These are phyloP conservation scores for Anisognathus igniventris DNA, from an alignment of 2,797 vertebrate genomes.

Conservation along the genomic window DNA sequence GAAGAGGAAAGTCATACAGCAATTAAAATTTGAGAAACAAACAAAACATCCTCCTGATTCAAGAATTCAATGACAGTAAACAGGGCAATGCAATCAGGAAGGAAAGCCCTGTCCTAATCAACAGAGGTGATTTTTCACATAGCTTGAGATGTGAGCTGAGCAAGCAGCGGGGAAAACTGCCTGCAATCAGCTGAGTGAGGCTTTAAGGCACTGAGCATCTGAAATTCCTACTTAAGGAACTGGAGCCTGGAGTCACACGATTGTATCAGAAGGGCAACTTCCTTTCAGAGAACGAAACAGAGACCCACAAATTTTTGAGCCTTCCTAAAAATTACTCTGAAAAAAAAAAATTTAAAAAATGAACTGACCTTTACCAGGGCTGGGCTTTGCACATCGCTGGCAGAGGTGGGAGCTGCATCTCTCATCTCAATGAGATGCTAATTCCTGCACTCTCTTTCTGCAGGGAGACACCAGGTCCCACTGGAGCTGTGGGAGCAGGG, in stretches of 20 bases:
- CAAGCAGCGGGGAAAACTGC: background rate
- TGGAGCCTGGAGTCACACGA: fast-evolving
- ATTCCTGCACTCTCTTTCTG: background rate
- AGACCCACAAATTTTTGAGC: background rate
- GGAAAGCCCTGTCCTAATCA: constrained; percentile 51
- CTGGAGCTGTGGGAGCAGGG: background rate
- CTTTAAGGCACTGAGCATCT: background rate
- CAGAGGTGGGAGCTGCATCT: background rate
- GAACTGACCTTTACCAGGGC: background rate
- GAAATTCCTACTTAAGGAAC: background rate
- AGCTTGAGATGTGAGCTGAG: constrained; percentile 4
- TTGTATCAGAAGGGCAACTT: background rate
- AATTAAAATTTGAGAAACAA: constrained; percentile 65
- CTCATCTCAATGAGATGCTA: constrained; percentile 8
- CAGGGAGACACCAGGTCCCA: background rate
- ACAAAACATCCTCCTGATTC: constrained; percentile 49
- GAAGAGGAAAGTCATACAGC: constrained; percentile 58
- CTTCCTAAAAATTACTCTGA: background rate
- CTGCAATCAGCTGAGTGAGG: constrained; percentile 4
- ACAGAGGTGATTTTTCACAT: constrained; percentile 51
- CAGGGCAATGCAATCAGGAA: constrained; percentile 53
- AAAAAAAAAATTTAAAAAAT: background rate
- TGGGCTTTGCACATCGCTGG: background rate
- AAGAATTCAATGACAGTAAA: constrained; percentile 66
- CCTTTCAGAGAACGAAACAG: background rate